Evolutionary conservation across 2,797 vertebrate species (phyloP).

Genomic region (Neopelma chrysocephalum): DNA sequence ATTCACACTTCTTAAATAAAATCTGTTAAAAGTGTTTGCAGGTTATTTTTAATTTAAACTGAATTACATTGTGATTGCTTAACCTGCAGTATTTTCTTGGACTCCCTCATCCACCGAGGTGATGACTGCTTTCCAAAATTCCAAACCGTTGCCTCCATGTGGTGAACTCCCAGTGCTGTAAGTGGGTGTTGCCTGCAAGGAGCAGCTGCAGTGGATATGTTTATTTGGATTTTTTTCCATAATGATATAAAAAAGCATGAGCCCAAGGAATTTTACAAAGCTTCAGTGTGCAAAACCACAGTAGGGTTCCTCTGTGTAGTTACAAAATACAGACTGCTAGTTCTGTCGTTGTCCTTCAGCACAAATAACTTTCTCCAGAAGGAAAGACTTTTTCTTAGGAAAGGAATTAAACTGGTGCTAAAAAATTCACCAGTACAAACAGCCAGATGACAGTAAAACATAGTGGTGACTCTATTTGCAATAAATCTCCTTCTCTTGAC

Average conservation of each 20-base stretch:
- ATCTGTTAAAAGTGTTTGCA: slow-evolving; percentile 10
- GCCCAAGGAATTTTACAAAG: neutral
- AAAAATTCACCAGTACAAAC: neutral
- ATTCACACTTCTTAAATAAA: slow-evolving; percentile 19
- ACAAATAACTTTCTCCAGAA: neutral
- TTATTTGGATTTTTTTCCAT: neutral
- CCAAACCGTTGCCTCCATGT: neutral
- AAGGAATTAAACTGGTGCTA: neutral
- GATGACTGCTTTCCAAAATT: neutral
- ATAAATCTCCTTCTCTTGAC: neutral
- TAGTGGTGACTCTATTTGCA: neutral
- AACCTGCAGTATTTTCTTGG: neutral
- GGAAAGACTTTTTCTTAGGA: neutral
- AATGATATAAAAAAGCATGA: neutral
- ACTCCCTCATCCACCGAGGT: neutral
- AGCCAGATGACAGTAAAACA: neutral
- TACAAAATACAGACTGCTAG: neutral
- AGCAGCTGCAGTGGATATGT: neutral
- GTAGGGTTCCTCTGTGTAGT: neutral
- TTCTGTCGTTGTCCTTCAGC: neutral
- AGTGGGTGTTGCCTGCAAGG: neutral
- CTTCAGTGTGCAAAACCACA: neutral
- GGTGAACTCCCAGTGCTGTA: neutral
- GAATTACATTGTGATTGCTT: neutral
- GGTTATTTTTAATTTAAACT: neutral